A percentile compares a stretch with the other conserved stretches of the same genome.
Conservation (phyloP, 2,797 vertebrate genomes). For the Hozukius guyotensis region DNA sequence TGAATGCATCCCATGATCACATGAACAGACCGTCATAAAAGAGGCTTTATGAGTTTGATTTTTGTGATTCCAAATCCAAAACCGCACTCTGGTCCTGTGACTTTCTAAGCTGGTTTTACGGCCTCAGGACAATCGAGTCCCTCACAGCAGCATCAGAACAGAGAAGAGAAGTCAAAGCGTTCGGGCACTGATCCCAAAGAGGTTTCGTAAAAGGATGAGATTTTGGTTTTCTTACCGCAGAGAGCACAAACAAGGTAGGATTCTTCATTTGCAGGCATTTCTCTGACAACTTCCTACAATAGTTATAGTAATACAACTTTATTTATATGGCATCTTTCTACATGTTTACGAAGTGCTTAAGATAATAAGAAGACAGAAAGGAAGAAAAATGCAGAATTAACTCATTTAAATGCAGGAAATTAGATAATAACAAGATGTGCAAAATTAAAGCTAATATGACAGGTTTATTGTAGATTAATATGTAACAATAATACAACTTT, state of each 20-base stretch:
- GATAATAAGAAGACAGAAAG: neutral
- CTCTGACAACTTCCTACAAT: neutral
- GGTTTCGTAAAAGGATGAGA: conserved; percentile 48
- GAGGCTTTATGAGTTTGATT: conserved; percentile 63
- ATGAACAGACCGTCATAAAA: conserved; percentile 68
- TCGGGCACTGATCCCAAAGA: neutral
- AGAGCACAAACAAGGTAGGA: conserved; percentile 65
- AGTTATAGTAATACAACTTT: neutral
- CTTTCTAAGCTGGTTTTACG: conserved; percentile 50
- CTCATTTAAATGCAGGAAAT: neutral
- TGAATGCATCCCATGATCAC: conserved; percentile 60
- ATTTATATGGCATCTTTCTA: neutral
- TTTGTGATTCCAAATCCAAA: conserved; percentile 59
- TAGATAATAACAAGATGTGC: neutral
- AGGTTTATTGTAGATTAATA: neutral
- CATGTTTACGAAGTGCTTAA: neutral
- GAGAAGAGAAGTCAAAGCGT: neutral
- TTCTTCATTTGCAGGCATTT: neutral
- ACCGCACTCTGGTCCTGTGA: conserved; percentile 71
- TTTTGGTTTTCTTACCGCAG: conserved; percentile 57
- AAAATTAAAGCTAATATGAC: neutral
- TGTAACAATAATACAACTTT: neutral
- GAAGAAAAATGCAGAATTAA: neutral
- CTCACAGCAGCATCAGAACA: conserved; percentile 16
- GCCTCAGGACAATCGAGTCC: conserved; percentile 39